A percentile compares a stretch with the other conserved stretches of the same genome.
phyloP scores from a whole-genome alignment of 2,888 invertebrate genomes.

The Thecophora atra region DNA sequence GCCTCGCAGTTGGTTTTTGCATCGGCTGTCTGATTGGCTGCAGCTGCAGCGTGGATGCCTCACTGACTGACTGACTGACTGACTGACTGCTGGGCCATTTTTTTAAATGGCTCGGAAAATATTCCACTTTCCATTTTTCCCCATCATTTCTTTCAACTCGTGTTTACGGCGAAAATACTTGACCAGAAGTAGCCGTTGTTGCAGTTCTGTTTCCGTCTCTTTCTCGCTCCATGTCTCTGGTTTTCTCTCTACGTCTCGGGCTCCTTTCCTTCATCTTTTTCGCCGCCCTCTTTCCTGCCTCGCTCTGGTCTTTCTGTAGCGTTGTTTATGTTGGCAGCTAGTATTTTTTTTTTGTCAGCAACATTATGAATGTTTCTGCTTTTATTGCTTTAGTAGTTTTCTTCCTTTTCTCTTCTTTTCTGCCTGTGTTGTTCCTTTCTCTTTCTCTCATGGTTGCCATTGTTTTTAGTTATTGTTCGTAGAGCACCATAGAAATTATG shows the following conservation, averaged over 20 bases:
- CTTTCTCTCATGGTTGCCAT: conserved; percentile 6
- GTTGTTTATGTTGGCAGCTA: conserved; percentile 3
- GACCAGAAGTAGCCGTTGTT: conserved; percentile 6
- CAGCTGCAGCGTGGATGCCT: too few relatives aligned
- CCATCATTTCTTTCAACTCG: conserved; percentile 7
- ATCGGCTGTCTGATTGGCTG: background rate
- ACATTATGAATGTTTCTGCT: conserved; percentile 21
- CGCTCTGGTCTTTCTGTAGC: too few relatives aligned
- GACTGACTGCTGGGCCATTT: background rate
- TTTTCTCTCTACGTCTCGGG: too few relatives aligned
- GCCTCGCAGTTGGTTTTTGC: conserved; percentile 21
- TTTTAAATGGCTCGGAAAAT: conserved; percentile 35
- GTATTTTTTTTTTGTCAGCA: conserved; percentile 28
- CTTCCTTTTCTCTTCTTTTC: conserved; percentile 3
- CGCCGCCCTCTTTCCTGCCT: background rate
- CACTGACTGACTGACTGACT: too few relatives aligned
- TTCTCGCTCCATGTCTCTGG: background rate
- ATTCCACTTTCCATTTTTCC: conserved; percentile 30
- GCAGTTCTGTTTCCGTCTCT: too few relatives aligned
- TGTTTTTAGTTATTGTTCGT: conserved; percentile 26
- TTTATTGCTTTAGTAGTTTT: conserved; percentile 1
- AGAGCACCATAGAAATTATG: conserved; percentile 21
- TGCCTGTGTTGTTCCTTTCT: background rate
- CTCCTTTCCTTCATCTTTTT: too few relatives aligned
- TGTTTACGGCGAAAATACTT: background rate